Evolutionary conservation across 2,888 invertebrate species (phyloP), one percentile per base, ranked within the genome.

Genomic region (Nebria salina): DNA sequence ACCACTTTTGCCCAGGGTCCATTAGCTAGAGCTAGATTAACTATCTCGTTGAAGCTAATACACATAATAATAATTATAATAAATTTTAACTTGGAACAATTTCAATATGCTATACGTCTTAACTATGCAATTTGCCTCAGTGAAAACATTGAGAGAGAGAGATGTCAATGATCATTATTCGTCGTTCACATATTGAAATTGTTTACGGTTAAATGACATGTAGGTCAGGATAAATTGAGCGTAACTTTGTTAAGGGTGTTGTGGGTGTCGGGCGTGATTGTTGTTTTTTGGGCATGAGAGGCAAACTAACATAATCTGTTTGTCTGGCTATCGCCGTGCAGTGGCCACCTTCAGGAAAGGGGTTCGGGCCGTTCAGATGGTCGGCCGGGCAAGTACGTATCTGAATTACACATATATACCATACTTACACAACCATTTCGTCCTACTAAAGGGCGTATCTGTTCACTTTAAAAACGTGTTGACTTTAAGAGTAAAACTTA

Each of bases 261-360:
- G 54, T 70, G 70, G 70, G 70, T 70, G 34, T 34, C 25, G 70
- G 26, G 70, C 70, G 70, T 70, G 70, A 15, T 70, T 70, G 20
- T 25, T 80, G 80, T 70, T 80, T 70, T 80, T n/a, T 80, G 75
- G 75, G 80, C 80, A 80, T 80, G 80, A 80, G 54, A 54, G 80
- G 75, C 73, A 80, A 75, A 80, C 80, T 80, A 80, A 80, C 80
- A 80, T 75, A 76, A 76, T 83, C 79, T 83, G 75, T 82, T 82
- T 79, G 83, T 82, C 82, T 82, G 76, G 73, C 75, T 72, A 81
- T 77, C 82, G 83, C 80, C 82, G 76, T 72, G 78, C 93, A 98
- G 98, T 98, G 97, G 98, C 98, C 90, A 97, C 98, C 91, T 99
- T 99, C 96, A 97, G 98, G 95, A 98, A 98, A 93, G 98, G 98